A percentile compares a stretch with the other conserved stretches of the same genome.
Evolutionary conservation across 2,797 vertebrate genomes (phyloP).

Genomic region (Mus caroli): DNA sequence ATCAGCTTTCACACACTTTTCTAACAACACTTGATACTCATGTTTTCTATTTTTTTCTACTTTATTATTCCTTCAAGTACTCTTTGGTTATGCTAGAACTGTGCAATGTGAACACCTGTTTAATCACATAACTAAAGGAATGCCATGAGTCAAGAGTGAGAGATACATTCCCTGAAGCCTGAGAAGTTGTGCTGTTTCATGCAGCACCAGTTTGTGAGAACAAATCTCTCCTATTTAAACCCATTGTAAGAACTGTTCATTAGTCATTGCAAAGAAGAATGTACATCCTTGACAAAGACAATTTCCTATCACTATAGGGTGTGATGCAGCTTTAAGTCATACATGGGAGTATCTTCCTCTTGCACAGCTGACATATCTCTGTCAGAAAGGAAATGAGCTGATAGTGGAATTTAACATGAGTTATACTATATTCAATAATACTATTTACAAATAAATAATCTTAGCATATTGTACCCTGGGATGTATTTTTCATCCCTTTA

Average conservation of each 20-base stretch:
- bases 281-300: not conserved
- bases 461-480: too few relatives aligned
- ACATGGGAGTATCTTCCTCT: not conserved
- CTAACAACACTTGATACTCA: too few relatives aligned
- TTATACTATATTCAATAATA: too few relatives aligned
- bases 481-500: too few relatives aligned
- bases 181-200: accelerated
- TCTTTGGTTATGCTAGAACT: too few relatives aligned
- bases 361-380: too few relatives aligned
- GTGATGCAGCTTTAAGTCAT: not conserved
- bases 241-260: not conserved
- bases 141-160: not conserved
- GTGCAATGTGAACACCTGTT: not conserved
- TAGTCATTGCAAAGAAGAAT: not conserved
- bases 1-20: not conserved
- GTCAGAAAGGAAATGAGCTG: too few relatives aligned
- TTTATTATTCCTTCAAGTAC: too few relatives aligned
- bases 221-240: not conserved
- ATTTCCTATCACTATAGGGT: not conserved
- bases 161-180: not conserved
- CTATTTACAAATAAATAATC: too few relatives aligned
- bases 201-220: not conserved
- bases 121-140: not conserved
- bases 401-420: too few relatives aligned
- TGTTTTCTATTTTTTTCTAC: too few relatives aligned